phyloP scores from a whole-genome alignment of 2,797 vertebrate genomes.

The Huso huso region DNA sequence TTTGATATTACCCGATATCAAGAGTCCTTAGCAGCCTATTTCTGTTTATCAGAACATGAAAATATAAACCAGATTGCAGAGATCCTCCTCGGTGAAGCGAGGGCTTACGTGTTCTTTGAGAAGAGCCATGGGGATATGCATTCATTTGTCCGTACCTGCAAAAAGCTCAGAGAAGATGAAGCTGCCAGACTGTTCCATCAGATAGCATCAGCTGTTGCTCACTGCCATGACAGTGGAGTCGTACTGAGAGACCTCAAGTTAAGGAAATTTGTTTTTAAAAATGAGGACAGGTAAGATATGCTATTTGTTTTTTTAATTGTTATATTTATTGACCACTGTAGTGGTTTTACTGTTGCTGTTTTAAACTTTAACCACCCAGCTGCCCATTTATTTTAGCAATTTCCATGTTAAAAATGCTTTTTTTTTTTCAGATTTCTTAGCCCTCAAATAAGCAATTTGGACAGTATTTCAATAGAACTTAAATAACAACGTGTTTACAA shows the following conservation, averaged over 20 bases:
- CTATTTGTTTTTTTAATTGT: neutral
- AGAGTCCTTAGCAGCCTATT: conserved; percentile 93
- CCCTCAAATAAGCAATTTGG: no score
- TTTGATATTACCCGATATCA: conserved; percentile 94
- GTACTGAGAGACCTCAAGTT: conserved; percentile 97
- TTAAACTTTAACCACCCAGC: neutral
- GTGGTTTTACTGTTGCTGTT: neutral
- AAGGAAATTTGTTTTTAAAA: conserved; percentile 95
- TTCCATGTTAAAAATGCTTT: no score
- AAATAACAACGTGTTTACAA: no score
- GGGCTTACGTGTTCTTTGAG: conserved; percentile 96
- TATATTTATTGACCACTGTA: neutral
- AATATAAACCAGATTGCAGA: conserved; percentile 98
- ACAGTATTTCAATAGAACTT: no score
- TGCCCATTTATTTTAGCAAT: no score
- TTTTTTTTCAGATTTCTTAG: no score
- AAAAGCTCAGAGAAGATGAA: conserved; percentile 94
- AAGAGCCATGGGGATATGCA: conserved; percentile 98
- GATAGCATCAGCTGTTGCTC: conserved; percentile 93
- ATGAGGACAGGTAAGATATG: conserved; percentile 83
- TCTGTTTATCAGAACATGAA: conserved; percentile 86
- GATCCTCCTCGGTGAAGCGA: conserved; percentile 89
- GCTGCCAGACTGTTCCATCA: conserved; percentile 94
- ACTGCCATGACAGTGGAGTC: conserved; percentile 92
- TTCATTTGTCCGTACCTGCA: conserved; percentile 95